A percentile compares a stretch with the other conserved stretches of the same genome.
Evolutionary conservation across 2,797 vertebrate genomes (phyloP).

Genomic region (Chrysocyon brachyurus): DNA sequence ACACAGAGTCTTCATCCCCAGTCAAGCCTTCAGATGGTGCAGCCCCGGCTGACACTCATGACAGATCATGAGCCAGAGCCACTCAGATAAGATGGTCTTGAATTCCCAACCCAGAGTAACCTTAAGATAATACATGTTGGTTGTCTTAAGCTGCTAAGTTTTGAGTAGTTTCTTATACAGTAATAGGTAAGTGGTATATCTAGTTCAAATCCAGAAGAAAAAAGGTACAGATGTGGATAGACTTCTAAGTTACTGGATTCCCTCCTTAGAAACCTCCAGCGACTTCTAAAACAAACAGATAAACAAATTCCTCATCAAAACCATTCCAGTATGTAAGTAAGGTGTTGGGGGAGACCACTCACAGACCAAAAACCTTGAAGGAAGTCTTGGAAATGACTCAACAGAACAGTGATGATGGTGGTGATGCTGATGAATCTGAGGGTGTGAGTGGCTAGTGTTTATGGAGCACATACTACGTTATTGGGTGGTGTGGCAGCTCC

Average conservation of each 20-base stretch:
- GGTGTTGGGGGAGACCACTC: too few species aligned
- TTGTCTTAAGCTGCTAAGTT: not conserved
- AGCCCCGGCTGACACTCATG: not conserved
- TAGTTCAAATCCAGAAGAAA: not conserved
- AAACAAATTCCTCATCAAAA: not conserved
- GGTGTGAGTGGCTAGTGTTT: rapidly evolving
- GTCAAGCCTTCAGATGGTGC: not conserved
- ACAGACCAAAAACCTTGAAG: not conserved
- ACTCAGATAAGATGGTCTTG: not conserved
- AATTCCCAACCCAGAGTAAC: not conserved
- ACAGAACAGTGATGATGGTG: too few species aligned
- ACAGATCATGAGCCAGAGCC: not conserved
- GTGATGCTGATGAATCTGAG: rapidly evolving
- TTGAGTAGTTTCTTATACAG: not conserved
- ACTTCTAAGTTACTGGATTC: not conserved
- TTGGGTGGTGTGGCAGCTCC: not conserved
- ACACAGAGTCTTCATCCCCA: rapidly evolving
- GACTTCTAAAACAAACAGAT: not conserved
- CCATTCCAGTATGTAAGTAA: not conserved
- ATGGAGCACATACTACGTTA: rapidly evolving
- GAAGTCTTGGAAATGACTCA: not conserved
- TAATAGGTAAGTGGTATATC: not conserved
- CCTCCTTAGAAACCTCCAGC: not conserved
- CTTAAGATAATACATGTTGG: not conserved
- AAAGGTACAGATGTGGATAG: not conserved